Base-by-base conservation (phyloP, 2,888 invertebrate genomes). In the Ceraclea dissimilis region DNA sequence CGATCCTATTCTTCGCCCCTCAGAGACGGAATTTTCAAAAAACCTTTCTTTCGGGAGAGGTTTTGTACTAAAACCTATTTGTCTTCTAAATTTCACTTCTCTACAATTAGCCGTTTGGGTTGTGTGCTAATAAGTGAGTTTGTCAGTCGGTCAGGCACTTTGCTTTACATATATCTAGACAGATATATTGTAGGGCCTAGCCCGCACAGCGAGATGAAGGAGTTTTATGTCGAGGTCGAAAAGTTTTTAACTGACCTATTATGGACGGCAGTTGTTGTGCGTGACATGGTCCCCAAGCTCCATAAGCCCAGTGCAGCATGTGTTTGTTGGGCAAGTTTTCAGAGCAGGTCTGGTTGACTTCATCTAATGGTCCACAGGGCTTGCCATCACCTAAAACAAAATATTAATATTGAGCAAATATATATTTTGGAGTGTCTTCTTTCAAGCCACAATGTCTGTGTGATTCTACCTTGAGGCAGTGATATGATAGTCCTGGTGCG, bases 281-380 rank as follows among this genome's bases (percentile, higher is more conserved):
- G 39, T 39, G 39, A 58, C 79, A 77, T 1, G 72, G 67, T 1
- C 77, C 75, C 73, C 79, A 79, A 1, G 78, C 74, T 0, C 75
- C 77, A 0, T 78, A 73, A 22, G 79, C 79, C 73, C 80, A 80
- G 58, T 80, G 79, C 0, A 80, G 78, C 46, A 77, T 74, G 61
- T 80, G 71, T 55, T 75, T 20, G 31, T 48, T 26, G 75, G 57
- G 0, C 71, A 70, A 0, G 72, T 72, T 0, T 75, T 75, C 2
- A 71, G 65, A 2, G 16, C 50, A 26, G 5, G 51, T 44, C n/a
- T 21, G 33, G 31, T 60, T 62, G 19, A 49, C 26, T 64, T 77
- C 77, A 31, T 75, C 75, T 8, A 77, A 72, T 46, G 74, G 72
- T 49, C 75, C 76, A 19, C 78, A 78, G 58, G 75, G 74, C 54